Percentiles rank a stretch among this genome's conserved stretches.
Evolutionary conservation across 1,140 invertebrate genomes (phyloP).

Genomic region (Temnothorax nylanderi): DNA sequence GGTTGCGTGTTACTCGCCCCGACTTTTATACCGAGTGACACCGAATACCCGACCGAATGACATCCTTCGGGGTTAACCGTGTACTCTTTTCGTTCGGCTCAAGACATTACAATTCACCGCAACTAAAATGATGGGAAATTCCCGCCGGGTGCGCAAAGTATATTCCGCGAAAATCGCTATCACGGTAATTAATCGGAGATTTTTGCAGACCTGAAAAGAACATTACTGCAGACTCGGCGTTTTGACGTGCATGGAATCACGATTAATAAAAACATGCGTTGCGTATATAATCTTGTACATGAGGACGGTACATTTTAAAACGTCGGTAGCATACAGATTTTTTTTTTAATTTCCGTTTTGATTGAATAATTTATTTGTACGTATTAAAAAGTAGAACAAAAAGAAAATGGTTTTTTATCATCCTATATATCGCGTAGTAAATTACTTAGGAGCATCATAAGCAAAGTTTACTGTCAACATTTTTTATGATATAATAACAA

Average conservation of each 20-base stretch:
- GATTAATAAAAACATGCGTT: not conserved
- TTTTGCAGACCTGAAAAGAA: not conserved
- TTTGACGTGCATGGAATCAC: not conserved
- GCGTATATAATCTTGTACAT: not conserved
- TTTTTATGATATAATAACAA: not conserved
- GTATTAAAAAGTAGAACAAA: not conserved
- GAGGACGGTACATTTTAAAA: not conserved
- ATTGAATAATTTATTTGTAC: not conserved
- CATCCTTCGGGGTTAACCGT: conserved; percentile 19
- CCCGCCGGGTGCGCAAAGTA: not conserved
- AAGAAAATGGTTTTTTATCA: not conserved
- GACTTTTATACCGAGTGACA: conserved; percentile 25
- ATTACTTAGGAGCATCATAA: not conserved
- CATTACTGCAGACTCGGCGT: not conserved
- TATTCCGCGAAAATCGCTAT: not conserved
- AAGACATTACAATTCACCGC: not conserved
- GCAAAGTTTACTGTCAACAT: not conserved
- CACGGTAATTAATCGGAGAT: not conserved
- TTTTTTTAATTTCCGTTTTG: not conserved
- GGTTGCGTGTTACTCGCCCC: not conserved
- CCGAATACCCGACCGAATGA: conserved; percentile 37
- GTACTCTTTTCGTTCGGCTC: conserved; percentile 1
- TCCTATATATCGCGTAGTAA: not conserved
- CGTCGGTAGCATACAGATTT: not conserved
- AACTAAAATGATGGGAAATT: conserved; percentile 24